Base-by-base conservation (phyloP, 2,888 invertebrate species). In the Stegophylla sp. region DNA sequence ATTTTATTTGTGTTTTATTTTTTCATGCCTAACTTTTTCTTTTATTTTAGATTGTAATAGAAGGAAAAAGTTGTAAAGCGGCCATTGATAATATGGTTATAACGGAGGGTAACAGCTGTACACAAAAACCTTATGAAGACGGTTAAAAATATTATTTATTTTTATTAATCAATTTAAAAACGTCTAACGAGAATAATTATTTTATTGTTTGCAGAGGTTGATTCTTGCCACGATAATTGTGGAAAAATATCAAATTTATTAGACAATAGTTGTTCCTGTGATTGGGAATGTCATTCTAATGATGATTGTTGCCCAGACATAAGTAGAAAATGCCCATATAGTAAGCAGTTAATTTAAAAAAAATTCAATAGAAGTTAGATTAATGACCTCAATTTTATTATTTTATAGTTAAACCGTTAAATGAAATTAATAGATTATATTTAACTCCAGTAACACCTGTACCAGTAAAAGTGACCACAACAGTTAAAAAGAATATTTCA, bases 11-110 rank as follows among this genome's bases (percentile, higher is more conserved):
- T 51, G 43, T 20, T 1, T 26, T 3, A 56, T 26, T 71, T 5
- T 12, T 45, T 73, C n/a, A n/a, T n/a, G n/a, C n/a, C n/a, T n/a
- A 5, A 23, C 3, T 69, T n/a, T 76, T 59, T n/a, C 17, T 61
- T 34, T 17, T 5, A 59, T 79, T 88, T 72, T 87, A 94, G 92
- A 91, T 95, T 41, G 87, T 94, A 4, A 90, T 95, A 64, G 93
- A 94, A 85, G 94, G 92, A 0, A 88, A 92, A 0, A 88, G 92
- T 45, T 93, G 93, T 0, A 94, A 94, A 85, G 92, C 93, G 51
- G 94, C 94, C 0, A 89, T 95, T 17, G 95, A 95, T 84, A 95
- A 95, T 85, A 90, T 95, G 0, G 88, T 89, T 10, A 87, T 94
- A 45, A 87, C 91, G 43, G 89, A 89, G 48, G 90, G 89, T 0